A percentile compares a stretch with the other conserved stretches of the same genome.
Conservation (phyloP, 2,888 invertebrate genomes). For the Agriopis aurantiaria region DNA sequence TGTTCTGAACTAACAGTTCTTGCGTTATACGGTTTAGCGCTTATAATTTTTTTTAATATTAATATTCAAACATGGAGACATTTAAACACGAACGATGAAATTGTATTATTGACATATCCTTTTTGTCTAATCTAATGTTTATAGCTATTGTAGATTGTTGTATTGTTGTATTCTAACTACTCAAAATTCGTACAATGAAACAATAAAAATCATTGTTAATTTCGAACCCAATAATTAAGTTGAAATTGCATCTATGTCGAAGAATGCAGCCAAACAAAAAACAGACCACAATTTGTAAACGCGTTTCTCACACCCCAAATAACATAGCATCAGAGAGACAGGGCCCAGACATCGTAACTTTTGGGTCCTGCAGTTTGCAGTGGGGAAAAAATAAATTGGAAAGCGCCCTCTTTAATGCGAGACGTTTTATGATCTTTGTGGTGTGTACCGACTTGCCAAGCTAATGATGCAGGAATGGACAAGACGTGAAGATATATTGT, state of each 20-base stretch:
- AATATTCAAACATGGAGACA: too few relatives aligned
- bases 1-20: too few relatives aligned
- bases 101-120: too few relatives aligned
- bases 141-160: too few relatives aligned
- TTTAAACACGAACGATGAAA: too few relatives aligned
- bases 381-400: constrained; percentile 85
- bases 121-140: too few relatives aligned
- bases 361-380: constrained; percentile 81
- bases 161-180: too few relatives aligned
- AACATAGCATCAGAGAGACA: constrained; percentile 64
- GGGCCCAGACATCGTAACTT: constrained; percentile 80
- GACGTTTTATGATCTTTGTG: constrained; percentile 65
- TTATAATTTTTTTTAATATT: too few relatives aligned
- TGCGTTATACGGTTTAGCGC: too few relatives aligned
- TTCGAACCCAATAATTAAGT: not conserved
- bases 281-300: not conserved
- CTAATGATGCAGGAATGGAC: constrained; percentile 37
- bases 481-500: not conserved
- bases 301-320: constrained; percentile 42
- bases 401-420: constrained; percentile 72
- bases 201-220: too few relatives aligned
- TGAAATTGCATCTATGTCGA: not conserved
- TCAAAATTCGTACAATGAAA: too few relatives aligned
- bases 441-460: constrained; percentile 18
- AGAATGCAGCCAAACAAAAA: not conserved